Percentiles rank a stretch among this genome's conserved stretches.
Conservation (phyloP, 2,113 vertebrate genomes). For the Ictalurus furcatus region DNA sequence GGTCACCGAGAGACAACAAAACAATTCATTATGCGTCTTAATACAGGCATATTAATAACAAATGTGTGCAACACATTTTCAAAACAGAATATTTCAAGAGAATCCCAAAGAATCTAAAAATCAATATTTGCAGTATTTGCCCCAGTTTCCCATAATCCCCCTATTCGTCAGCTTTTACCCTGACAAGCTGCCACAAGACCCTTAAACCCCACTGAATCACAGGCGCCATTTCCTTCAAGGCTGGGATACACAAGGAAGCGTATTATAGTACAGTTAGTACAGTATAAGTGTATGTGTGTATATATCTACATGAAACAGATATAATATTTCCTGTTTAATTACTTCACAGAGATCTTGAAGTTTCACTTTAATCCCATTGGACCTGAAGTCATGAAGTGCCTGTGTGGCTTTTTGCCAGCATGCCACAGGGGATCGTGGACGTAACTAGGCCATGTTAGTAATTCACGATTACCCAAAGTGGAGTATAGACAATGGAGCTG, state of each 20-base stretch:
- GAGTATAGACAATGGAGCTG: neutral
- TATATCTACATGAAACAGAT: neutral
- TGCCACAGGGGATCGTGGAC: constrained; percentile 5
- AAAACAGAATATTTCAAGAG: neutral
- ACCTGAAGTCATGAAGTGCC: neutral
- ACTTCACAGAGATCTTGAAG: constrained; percentile 6
- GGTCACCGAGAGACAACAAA: neutral
- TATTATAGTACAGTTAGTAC: neutral
- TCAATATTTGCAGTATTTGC: neutral
- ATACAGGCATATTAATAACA: neutral
- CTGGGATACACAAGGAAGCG: neutral
- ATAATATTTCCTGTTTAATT: constrained; percentile 12
- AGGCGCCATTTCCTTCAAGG: neutral
- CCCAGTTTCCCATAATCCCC: neutral
- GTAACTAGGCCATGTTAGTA: constrained; percentile 38
- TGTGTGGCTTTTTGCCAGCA: constrained; percentile 16
- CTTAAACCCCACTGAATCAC: neutral
- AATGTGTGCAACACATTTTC: neutral
- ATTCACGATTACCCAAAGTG: constrained; percentile 23
- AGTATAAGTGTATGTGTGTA: neutral
- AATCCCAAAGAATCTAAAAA: neutral
- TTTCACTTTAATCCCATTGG: neutral
- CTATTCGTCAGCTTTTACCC: neutral
- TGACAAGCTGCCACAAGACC: neutral
- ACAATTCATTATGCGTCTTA: neutral